Percentiles rank a stretch among this genome's conserved stretches.
Conservation (phyloP, 1,140 invertebrate species). For the Drosophila ficusphila region DNA sequence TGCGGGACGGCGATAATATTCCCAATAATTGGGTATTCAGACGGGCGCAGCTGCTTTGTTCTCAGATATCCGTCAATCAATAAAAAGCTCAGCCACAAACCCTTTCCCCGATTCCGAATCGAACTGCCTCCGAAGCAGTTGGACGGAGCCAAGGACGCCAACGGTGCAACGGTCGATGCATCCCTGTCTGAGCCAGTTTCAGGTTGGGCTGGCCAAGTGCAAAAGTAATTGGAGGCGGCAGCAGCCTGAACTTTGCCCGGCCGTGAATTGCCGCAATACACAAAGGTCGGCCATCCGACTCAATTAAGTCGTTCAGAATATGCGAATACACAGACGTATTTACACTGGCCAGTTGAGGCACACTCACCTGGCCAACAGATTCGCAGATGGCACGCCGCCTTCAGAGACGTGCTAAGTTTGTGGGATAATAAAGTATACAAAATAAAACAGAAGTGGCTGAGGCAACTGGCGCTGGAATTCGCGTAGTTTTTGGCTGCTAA, state of each 20-base stretch:
- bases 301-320: constrained; percentile 39
- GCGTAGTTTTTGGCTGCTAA: constrained; percentile 9
- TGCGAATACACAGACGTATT: neutral
- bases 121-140: neutral
- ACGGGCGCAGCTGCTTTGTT: constrained; percentile 43
- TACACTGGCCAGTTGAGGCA: neutral
- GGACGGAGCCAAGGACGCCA: constrained; percentile 19
- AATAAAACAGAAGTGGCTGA: constrained; percentile 6
- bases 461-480: neutral
- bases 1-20: constrained; percentile 17
- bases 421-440: constrained; percentile 26
- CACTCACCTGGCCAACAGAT: constrained; percentile 17
- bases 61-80: constrained; percentile 32
- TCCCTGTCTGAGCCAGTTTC: constrained; percentile 25
- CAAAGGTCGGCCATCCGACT: constrained; percentile 41
- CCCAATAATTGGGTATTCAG: constrained; percentile 4
- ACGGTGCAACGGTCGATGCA: constrained; percentile 18
- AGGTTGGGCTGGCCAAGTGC: constrained; percentile 1
- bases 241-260: constrained; percentile 39
- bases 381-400: constrained; percentile 30
- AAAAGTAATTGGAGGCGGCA: constrained; percentile 34
- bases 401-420: constrained; percentile 41
- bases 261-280: neutral
- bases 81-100: constrained; percentile 9
- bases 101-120: neutral